Percentiles rank a stretch among this genome's conserved stretches.
Evolutionary conservation across 2,888 invertebrate species (phyloP).

Genomic region (Ectemnius continuus): DNA sequence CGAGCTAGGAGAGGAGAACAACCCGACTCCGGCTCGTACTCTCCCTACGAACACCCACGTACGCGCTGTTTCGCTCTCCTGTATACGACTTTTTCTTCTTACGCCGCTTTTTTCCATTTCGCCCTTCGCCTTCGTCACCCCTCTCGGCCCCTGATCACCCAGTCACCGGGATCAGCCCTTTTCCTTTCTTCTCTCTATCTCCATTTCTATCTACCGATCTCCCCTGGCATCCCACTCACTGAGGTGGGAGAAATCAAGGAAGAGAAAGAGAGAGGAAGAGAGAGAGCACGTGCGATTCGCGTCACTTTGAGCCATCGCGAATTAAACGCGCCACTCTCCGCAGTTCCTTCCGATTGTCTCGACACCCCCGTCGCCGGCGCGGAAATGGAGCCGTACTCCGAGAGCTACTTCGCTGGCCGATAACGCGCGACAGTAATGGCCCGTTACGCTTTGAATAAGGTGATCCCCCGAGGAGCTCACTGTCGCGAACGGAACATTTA

Average conservation of each 20-base stretch:
- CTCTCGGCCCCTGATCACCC: neutral
- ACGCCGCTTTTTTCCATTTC: conserved; percentile 38
- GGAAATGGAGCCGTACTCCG: neutral
- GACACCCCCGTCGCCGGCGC: neutral
- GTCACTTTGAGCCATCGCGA: conserved; percentile 11
- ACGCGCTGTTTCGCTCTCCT: conserved; percentile 52
- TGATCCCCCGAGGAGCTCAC: neutral
- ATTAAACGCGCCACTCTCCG: neutral
- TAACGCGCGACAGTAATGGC: conserved; percentile 10
- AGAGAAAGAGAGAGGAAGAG: too few relatives aligned
- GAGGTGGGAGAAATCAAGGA: neutral
- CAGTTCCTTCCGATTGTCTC: neutral
- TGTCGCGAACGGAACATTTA: neutral
- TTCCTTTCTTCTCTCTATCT: conserved; percentile 10
- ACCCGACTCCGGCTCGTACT: conserved; percentile 48
- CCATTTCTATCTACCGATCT: conserved; percentile 38
- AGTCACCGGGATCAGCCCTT: neutral
- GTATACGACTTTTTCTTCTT: conserved; percentile 54
- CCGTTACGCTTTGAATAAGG: conserved; percentile 8
- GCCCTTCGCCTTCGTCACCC: neutral
- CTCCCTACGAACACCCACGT: conserved; percentile 64
- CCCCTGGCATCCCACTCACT: conserved; percentile 33
- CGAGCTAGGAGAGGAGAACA: conserved; percentile 65
- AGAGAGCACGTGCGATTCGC: neutral
- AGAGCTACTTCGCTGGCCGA: conserved; percentile 7